These are phyloP conservation scores for Drosophila repleta DNA, from an alignment of 1,140 invertebrate genomes.

Conservation along the genomic window DNA sequence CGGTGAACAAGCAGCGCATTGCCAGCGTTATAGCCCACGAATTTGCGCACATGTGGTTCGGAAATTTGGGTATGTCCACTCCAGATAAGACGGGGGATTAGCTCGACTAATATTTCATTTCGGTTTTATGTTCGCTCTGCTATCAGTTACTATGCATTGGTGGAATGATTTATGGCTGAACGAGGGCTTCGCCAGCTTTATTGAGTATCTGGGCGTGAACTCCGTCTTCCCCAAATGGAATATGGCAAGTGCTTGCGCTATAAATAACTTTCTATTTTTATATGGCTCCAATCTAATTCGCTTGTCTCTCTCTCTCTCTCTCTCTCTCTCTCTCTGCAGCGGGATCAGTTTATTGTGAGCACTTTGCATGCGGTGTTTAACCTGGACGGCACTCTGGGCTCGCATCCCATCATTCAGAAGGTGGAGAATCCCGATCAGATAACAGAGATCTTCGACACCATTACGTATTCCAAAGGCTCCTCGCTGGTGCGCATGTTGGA, in stretches of 20 bases:
- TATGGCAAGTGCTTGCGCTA: conserved; percentile 87
- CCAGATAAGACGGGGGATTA: neutral
- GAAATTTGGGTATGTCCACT: conserved; percentile 87
- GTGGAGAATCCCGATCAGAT: conserved; percentile 95
- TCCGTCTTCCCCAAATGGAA: conserved; percentile 91
- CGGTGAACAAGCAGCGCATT: conserved; percentile 90
- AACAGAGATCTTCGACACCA: conserved; percentile 95
- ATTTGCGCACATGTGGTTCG: conserved; percentile 97
- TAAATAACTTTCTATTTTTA: neutral
- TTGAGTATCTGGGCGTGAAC: conserved; percentile 91
- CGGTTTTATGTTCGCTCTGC: conserved; percentile 59
- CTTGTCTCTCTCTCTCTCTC: too few species aligned
- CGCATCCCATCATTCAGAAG: conserved; percentile 94
- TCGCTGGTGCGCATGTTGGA: conserved; percentile 96
- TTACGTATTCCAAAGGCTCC: conserved; percentile 97
- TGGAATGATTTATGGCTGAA: conserved; percentile 98
- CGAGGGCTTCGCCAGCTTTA: conserved; percentile 95
- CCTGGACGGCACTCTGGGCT: conserved; percentile 92
- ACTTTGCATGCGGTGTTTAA: conserved; percentile 90
- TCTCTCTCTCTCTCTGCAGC: conserved; percentile 28
- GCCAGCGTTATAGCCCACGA: conserved; percentile 95
- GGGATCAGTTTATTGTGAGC: conserved; percentile 90
- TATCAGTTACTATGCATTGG: conserved; percentile 93
- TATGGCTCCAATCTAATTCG: neutral
- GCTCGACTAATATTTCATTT: neutral